These are phyloP conservation scores for Zonitis immaculata DNA, from an alignment of 2,888 invertebrate genomes.

Conservation along the genomic window DNA sequence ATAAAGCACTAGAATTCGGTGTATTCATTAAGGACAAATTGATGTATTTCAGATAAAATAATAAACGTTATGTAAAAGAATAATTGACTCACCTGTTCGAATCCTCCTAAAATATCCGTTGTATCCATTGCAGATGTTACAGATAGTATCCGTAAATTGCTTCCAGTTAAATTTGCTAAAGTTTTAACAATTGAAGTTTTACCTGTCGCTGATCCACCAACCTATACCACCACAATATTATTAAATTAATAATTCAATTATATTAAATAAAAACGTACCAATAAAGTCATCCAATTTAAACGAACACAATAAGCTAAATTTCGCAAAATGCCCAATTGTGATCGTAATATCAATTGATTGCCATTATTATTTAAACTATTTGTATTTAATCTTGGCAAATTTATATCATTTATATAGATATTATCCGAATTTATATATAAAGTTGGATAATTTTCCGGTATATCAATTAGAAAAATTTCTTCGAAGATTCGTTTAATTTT, in stretches of 20 bases:
- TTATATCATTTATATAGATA: constrained; percentile 64
- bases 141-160: constrained; percentile 67
- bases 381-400: constrained; percentile 38
- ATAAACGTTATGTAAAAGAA: constrained; percentile 7
- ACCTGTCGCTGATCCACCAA: constrained; percentile 71
- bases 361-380: constrained; percentile 35
- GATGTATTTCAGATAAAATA: background rate
- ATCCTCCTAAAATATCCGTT: constrained; percentile 91
- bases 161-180: constrained; percentile 70
- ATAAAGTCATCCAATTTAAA: constrained; percentile 88
- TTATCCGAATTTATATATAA: constrained; percentile 56
- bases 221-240: constrained; percentile 47
- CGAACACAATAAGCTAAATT: constrained; percentile 80
- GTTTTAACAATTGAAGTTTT: constrained; percentile 75
- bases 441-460: constrained; percentile 54
- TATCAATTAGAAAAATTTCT: constrained; percentile 51
- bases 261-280: constrained; percentile 55
- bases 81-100: constrained; percentile 76
- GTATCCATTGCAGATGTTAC: constrained; percentile 93
- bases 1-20: no score
- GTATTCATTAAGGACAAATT: background rate
- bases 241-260: background rate
- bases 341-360: constrained; percentile 50
- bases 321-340: constrained; percentile 66
- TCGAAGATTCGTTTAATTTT: constrained; percentile 56